Evolutionary conservation across 2,797 vertebrate genomes (phyloP), one percentile per base, ranked within the genome.

Genomic region (Peromyscus melanophrys): DNA sequence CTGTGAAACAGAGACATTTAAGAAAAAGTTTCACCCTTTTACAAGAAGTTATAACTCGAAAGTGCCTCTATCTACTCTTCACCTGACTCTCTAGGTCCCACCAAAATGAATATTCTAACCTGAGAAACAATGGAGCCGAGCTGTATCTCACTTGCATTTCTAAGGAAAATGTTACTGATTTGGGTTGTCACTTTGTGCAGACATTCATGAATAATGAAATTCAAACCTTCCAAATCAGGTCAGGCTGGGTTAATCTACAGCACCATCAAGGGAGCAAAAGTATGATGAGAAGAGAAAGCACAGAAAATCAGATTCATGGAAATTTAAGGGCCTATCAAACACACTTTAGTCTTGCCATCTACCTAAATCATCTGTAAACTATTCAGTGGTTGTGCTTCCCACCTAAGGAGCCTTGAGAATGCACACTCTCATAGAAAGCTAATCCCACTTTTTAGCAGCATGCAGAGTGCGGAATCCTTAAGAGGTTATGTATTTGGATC

Each of bases 301-400:
- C 6, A n/a, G 80, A 67, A 92, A 88, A 81, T 57, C 21, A 69
- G 75, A 95, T 67, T 52, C 46, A 6, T 92, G 52, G 49, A 78
- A 77, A 96, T 84, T 71, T 46, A 69, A 81, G 88, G 77, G 57
- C 75, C 92, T 71, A 19, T 80, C 73, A 80, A 80, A 46, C 0
- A 21, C 4, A 29, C 17, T 76, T 82, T 13, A 85, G 2, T 94
- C 65, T 77, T 37, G 23, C 13, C 63, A 78, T 14, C 63, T n/a
- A 52, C 43, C n/a, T 88, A 92, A 59, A 67, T 94, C 78, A 89
- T 92, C 71, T 90, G 25, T 80, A 94, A 84, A 46, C 55, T n/a
- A 46, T 27, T 55, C 40, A 40, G 16, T 29, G 27, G 57, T 23
- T 17, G 1, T 16, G 27, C 29, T 82, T 95, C 71, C n/a, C 37